Percentiles rank a stretch among this genome's conserved stretches.
Evolutionary conservation across 1,140 invertebrate genomes (phyloP).

Genomic region (Galendromus occidentalis): DNA sequence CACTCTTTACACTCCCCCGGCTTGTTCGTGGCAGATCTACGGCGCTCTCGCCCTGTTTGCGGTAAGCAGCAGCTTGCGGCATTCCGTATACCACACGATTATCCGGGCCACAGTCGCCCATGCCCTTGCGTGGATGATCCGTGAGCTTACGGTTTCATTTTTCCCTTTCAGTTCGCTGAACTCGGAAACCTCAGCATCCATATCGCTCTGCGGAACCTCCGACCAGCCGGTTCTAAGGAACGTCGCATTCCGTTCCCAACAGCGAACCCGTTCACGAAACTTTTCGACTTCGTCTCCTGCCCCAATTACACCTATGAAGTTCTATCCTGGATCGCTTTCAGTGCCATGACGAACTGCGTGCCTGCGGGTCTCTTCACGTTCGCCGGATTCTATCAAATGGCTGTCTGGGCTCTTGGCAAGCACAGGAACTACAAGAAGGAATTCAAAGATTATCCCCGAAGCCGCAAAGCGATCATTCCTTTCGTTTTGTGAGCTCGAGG

Average conservation of each 20-base stretch:
- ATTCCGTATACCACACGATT: too few species aligned
- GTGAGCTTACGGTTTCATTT: too few species aligned
- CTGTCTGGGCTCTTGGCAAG: constrained; percentile 87
- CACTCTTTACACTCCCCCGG: constrained; percentile 70
- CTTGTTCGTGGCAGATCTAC: constrained; percentile 35
- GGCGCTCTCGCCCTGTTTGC: constrained; percentile 49
- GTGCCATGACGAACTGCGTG: constrained; percentile 77
- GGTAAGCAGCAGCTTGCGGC: too few species aligned
- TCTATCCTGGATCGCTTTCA: constrained; percentile 81
- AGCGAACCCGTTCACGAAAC: constrained; percentile 63
- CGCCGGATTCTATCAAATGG: constrained; percentile 90
- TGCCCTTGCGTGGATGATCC: too few species aligned
- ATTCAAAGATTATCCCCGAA: constrained; percentile 81
- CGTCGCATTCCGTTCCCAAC: constrained; percentile 71
- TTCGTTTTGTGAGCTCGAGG: constrained; percentile 69
- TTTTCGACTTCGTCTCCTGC: constrained; percentile 86
- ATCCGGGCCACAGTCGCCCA: too few species aligned
- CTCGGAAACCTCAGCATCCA: constrained; percentile 89
- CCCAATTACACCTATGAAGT: constrained; percentile 98
- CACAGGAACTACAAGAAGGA: constrained; percentile 88
- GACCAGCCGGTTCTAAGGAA: constrained; percentile 62
- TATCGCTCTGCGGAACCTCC: constrained; percentile 64
- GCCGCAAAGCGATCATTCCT: constrained; percentile 77
- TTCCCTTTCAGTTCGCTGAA: constrained; percentile 50
- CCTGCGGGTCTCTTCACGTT: constrained; percentile 76